These are phyloP conservation scores for Chrysina gloriosa DNA, from an alignment of 2,888 invertebrate species.

Conservation along the genomic window DNA sequence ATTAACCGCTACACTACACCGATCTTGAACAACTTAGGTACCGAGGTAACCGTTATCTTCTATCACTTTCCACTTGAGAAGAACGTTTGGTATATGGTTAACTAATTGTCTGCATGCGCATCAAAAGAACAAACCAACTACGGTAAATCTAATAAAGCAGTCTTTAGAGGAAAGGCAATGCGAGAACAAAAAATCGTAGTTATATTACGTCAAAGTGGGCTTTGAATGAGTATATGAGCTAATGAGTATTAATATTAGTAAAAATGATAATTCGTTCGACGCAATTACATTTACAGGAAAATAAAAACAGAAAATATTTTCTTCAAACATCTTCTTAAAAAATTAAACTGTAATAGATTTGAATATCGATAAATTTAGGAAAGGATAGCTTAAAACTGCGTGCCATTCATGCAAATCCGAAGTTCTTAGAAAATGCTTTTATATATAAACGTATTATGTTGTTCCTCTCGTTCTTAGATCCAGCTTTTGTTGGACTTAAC, in stretches of 20 bases:
- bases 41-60: slow-evolving; percentile 1
- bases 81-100: not conserved
- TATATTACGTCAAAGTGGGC: not conserved
- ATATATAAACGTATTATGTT: not conserved
- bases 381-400: not conserved
- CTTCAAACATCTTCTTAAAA: too few relatives aligned
- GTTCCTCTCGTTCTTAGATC: not conserved
- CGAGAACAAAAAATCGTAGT: not conserved
- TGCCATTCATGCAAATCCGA: not conserved
- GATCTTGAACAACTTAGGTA: not conserved
- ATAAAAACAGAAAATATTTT: too few relatives aligned
- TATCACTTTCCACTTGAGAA: not conserved
- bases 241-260: not conserved
- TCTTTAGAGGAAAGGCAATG: slow-evolving; percentile 2
- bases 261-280: not conserved
- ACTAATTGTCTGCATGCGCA: not conserved
- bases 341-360: too few relatives aligned
- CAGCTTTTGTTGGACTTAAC: too few relatives aligned
- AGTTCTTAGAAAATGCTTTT: not conserved
- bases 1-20: slow-evolving; percentile 23
- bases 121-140: slow-evolving; percentile 8
- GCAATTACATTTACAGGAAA: too few relatives aligned
- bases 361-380: too few relatives aligned
- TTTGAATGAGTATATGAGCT: not conserved
- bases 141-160: slow-evolving; percentile 16